Base-by-base conservation (phyloP, 2,113 vertebrate species). In the Phaetusa simplex region DNA sequence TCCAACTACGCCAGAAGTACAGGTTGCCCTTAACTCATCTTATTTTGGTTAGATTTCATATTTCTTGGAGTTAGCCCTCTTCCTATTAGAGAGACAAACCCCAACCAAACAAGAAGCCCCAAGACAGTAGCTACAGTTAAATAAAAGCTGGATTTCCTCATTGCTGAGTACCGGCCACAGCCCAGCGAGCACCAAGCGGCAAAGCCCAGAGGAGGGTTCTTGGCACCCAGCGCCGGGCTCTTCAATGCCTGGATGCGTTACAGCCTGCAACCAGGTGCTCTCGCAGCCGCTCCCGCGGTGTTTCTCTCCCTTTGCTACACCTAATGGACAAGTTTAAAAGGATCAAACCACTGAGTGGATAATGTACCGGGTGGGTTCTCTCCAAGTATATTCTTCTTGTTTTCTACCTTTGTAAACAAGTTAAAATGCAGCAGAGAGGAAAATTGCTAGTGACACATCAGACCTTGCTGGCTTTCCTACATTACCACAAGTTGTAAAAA, bases 341-440 rank as follows among this genome's bases (percentile, higher is more conserved):
- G 65, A 74, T 79, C 42, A 70, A 85, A 58, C n/a, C 67, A 53
- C 45, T 1, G 3, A 66, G 67, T 40, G 70, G 32, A 72, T 80
- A 87, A 72, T 3, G 4, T 52, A 55, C 40, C 13, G 53, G 61
- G 40, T 65, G 40, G 70, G 42, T 53, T 91, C 81, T 73, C 52
- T 76, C 70, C 23, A 59, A 43, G 18, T 42, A 27, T 71, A 70
- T 81, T 78, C 71, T 86, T 49, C 83, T 94, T 94, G 43, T 73
- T 82, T 74, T 58, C 69, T 77, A 24, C 50, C 38, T 87, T 86
- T 53, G 64, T 47, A 90, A 96, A 88, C 27, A 78, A 90, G 71
- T 61, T 92, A 30, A 87, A 94, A 81, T 65, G 86, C 83, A 86
- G 38, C 36, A 81, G 66, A 91, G 70, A 71, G 69, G 53, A 74